A percentile compares a stretch with the other conserved stretches of the same genome.
These are phyloP conservation scores for Xyrichtys novacula DNA, from an alignment of 2,797 vertebrate species.

Conservation along the genomic window DNA sequence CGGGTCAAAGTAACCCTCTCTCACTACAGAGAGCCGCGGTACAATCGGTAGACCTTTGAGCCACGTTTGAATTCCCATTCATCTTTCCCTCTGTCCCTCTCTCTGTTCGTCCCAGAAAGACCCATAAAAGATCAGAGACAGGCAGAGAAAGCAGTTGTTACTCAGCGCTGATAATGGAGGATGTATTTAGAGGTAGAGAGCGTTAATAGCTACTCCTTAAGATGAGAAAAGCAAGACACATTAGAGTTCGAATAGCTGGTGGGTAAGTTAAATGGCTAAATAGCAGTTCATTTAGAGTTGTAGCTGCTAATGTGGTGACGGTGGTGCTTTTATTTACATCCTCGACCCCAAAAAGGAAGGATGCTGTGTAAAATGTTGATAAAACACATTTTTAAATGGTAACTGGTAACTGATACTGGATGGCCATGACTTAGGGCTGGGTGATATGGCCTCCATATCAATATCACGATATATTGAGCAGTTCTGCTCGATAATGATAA, in stretches of 20 bases:
- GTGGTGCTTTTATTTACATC: no score
- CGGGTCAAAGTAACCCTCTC: slow-evolving; percentile 76
- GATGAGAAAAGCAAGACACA: neutral
- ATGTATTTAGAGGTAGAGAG: slow-evolving; percentile 24
- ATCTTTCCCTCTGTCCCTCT: slow-evolving; percentile 65
- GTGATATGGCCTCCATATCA: no score
- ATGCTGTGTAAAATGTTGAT: no score
- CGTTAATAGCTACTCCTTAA: slow-evolving; percentile 8
- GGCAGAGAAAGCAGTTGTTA: slow-evolving; percentile 54
- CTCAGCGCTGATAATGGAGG: slow-evolving; percentile 40
- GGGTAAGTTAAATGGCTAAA: neutral
- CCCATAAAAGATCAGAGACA: slow-evolving; percentile 76
- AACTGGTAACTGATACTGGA: no score
- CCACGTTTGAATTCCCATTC: slow-evolving; percentile 79
- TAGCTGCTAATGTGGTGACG: neutral
- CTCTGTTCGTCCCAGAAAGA: slow-evolving; percentile 61
- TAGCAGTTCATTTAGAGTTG: no score
- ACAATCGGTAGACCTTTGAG: slow-evolving; percentile 81
- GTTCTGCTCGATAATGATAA: no score
- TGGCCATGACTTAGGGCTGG: no score
- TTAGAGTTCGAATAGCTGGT: neutral
- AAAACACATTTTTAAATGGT: no score
- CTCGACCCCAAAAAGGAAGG: no score
- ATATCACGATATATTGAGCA: no score
- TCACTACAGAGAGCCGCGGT: slow-evolving; percentile 71